These are phyloP conservation scores for Cassiopea andromeda DNA, from an alignment of 30 jellyfish, hydroid and myxozoan species.

Conservation along the genomic window DNA sequence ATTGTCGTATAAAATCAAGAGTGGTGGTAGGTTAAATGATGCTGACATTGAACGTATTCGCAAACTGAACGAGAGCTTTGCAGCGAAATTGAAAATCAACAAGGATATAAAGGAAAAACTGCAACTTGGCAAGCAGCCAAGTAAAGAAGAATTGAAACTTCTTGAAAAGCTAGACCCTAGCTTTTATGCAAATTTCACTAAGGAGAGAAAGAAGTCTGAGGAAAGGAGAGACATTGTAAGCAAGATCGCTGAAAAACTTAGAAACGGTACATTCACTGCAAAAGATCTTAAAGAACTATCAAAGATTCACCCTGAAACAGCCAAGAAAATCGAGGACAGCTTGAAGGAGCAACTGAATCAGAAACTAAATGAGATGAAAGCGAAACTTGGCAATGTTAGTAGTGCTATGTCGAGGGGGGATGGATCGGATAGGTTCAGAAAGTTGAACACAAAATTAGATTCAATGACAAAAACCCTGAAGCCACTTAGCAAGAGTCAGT, in stretches of 20 bases:
- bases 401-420: conserved; percentile 67
- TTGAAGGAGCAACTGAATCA: conserved; percentile 81
- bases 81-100: conserved; percentile 31
- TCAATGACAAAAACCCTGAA: conserved; percentile 48
- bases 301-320: conserved; percentile 79
- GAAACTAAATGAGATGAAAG: conserved; percentile 86
- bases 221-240: conserved; percentile 17
- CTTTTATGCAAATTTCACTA: conserved; percentile 45
- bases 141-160: conserved; percentile 58
- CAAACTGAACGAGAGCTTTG: conserved; percentile 71
- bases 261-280: conserved; percentile 62
- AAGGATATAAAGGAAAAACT: conserved; percentile 48
- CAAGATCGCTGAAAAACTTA: conserved; percentile 48
- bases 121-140: conserved; percentile 48
- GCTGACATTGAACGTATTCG: conserved; percentile 74
- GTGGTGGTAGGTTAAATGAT: conserved; percentile 66
- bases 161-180: conserved; percentile 74
- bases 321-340: conserved; percentile 74
- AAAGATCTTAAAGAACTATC: conserved; percentile 68
- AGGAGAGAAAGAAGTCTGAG: conserved; percentile 20
- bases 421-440: conserved; percentile 44
- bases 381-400: conserved; percentile 69
- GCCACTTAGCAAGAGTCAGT: conserved; percentile 51
- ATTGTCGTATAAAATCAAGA: conserved; percentile 41
- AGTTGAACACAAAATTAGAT: conserved; percentile 63